Evolutionary conservation across 2,888 invertebrate genomes (phyloP).

Genomic region (Arctia plantaginis): DNA sequence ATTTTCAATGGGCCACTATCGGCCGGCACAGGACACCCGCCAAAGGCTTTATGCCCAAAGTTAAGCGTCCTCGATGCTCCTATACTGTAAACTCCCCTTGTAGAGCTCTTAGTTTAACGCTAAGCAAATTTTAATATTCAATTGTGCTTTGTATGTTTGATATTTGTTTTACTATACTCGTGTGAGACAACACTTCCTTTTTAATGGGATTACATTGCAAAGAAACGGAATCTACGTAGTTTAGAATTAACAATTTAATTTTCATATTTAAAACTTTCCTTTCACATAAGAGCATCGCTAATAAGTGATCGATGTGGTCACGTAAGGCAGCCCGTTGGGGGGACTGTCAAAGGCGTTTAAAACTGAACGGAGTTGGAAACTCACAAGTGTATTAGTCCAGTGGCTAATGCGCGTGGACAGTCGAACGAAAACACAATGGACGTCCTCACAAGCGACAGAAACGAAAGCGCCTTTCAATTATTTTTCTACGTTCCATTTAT

Average conservation of each 20-base stretch:
- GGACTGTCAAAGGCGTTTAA: constrained; percentile 75
- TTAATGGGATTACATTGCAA: background rate
- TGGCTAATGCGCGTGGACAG: constrained; percentile 64
- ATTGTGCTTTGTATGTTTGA: constrained; percentile 73
- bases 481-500: constrained; percentile 40
- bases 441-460: constrained; percentile 51
- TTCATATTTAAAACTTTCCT: constrained; percentile 44
- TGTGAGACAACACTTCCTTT: background rate
- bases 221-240: background rate
- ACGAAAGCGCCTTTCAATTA: constrained; percentile 34
- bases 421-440: constrained; percentile 62
- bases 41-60: constrained; percentile 81
- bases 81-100: constrained; percentile 72
- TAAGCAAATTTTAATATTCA: constrained; percentile 86
- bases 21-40: constrained; percentile 77
- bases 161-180: constrained; percentile 43
- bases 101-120: constrained; percentile 74
- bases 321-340: constrained; percentile 62
- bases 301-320: constrained; percentile 69
- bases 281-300: constrained; percentile 38
- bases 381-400: constrained; percentile 73
- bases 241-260: constrained; percentile 24
- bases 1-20: constrained; percentile 86
- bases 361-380: constrained; percentile 65
- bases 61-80: constrained; percentile 77